Percentiles rank a stretch among this genome's conserved stretches.
Evolutionary conservation across 1,140 invertebrate species (phyloP).

Genomic region (Geopemphigus sp.): DNA sequence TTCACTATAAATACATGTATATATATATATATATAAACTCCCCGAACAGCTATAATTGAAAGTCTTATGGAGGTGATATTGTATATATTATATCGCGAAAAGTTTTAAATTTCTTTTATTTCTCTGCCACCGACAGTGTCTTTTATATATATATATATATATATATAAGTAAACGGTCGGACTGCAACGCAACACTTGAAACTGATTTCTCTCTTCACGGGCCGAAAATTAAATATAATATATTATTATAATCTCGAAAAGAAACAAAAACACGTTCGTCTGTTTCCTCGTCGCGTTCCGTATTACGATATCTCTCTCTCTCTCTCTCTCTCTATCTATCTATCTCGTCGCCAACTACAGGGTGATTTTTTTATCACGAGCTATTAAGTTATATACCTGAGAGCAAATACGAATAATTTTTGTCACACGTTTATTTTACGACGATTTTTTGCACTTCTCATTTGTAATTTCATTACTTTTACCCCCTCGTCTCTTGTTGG

Average conservation of each 20-base stretch:
- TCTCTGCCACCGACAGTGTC: neutral
- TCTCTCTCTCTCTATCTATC: too few relatives aligned
- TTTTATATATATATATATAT: neutral
- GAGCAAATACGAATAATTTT: too few relatives aligned
- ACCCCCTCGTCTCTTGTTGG: too few relatives aligned
- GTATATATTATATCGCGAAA: constrained; percentile 32
- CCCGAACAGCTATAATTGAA: constrained; percentile 45
- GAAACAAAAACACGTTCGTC: neutral
- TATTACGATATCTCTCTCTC: neutral
- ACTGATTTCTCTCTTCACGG: constrained; percentile 17
- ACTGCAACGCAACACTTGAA: neutral
- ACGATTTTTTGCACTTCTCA: too few relatives aligned
- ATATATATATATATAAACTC: constrained; percentile 2
- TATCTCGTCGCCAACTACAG: too few relatives aligned
- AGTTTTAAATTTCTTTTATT: constrained; percentile 41
- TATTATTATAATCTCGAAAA: neutral
- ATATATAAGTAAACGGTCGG: too few relatives aligned
- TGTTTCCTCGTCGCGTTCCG: neutral
- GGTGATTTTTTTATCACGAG: too few relatives aligned
- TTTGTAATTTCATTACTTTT: too few relatives aligned
- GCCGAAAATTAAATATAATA: constrained; percentile 12
- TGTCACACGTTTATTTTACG: too few relatives aligned
- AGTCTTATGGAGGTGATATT: constrained; percentile 39
- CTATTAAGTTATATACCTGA: too few relatives aligned
- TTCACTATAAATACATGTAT: too few relatives aligned